These are phyloP conservation scores for Diaperis boleti DNA, from an alignment of 2,888 invertebrate genomes.

Conservation along the genomic window DNA sequence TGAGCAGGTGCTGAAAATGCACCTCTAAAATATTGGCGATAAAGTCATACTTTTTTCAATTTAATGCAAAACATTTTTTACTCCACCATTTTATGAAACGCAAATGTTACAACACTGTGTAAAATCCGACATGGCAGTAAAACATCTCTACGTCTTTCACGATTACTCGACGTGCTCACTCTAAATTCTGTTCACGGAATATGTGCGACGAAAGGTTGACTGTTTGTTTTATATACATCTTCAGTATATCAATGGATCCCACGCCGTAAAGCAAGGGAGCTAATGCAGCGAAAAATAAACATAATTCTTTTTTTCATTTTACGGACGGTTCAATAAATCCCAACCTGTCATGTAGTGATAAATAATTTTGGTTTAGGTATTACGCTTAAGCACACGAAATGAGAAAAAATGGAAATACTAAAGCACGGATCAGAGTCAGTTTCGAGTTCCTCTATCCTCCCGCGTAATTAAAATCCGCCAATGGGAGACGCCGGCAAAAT, in stretches of 20 bases:
- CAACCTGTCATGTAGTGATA: too few relatives aligned
- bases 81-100: too few relatives aligned
- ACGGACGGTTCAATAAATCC: too few relatives aligned
- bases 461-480: neutral
- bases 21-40: too few relatives aligned
- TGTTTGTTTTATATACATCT: neutral
- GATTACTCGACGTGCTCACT: neutral
- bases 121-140: neutral
- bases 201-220: neutral
- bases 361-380: too few relatives aligned
- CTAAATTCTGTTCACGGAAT: neutral
- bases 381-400: too few relatives aligned
- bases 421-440: too few relatives aligned
- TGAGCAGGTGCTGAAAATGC: too few relatives aligned
- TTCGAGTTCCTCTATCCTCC: neutral
- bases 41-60: too few relatives aligned
- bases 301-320: too few relatives aligned
- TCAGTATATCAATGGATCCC: neutral
- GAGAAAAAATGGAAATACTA: neutral
- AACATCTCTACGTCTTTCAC: neutral
- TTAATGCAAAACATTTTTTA: too few relatives aligned
- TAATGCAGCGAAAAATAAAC: too few relatives aligned
- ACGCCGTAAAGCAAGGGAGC: neutral
- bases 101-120: neutral
- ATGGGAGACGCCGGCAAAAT: neutral